These are phyloP conservation scores for Patagioenas fasciata DNA, from an alignment of 2,113 vertebrate genomes.

Conservation along the genomic window DNA sequence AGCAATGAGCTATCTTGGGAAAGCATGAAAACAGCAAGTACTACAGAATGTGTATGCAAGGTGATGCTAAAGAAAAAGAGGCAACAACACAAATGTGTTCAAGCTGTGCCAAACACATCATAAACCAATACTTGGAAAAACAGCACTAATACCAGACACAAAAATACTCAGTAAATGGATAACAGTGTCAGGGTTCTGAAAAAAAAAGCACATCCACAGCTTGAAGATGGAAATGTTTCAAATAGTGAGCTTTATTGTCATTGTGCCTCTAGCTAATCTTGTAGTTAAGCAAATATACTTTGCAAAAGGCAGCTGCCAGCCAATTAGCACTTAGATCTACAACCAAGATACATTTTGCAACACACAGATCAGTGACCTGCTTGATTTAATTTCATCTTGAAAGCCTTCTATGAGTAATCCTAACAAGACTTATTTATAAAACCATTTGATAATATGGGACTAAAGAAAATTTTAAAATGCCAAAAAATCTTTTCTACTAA, in stretches of 20 bases:
- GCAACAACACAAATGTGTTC: not conserved
- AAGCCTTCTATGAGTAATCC: not conserved
- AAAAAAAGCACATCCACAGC: not conserved
- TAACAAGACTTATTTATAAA: not conserved
- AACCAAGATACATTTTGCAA: not conserved
- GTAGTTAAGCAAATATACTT: not conserved
- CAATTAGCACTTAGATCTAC: not conserved
- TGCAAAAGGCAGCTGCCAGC: not conserved
- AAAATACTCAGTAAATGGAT: not conserved
- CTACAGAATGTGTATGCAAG: not conserved
- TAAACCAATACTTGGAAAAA: not conserved
- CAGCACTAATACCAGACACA: fast-evolving
- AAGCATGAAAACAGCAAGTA: not conserved
- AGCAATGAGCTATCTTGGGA: not conserved
- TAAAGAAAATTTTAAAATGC: not conserved
- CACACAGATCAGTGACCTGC: not conserved
- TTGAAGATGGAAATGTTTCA: not conserved
- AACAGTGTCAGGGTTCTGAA: not conserved
- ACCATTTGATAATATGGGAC: not conserved
- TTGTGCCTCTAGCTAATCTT: not conserved
- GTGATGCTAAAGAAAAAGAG: not conserved
- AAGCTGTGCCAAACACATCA: not conserved
- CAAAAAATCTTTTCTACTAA: not conserved
- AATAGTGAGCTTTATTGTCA: not conserved
- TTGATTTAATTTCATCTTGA: not conserved